These are phyloP conservation scores for Apoderus coryli DNA, from an alignment of 2,888 invertebrate genomes.

Conservation along the genomic window DNA sequence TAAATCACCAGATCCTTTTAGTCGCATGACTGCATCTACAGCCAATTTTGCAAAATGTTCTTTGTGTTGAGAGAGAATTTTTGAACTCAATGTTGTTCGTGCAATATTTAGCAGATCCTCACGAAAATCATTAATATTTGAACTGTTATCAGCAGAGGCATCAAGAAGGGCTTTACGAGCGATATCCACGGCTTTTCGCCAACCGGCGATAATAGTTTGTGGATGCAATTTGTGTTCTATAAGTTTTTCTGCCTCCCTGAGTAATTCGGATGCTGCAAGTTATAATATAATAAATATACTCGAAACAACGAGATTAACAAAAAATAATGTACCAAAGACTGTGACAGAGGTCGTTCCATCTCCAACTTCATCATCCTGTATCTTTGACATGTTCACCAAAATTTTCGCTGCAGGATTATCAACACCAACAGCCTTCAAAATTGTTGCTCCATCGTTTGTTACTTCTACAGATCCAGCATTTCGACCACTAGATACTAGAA, in stretches of 20 bases:
- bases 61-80: constrained; percentile 94
- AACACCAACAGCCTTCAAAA: constrained; percentile 87
- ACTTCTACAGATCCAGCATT: constrained; percentile 80
- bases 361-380: constrained; percentile 98
- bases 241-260: constrained; percentile 90
- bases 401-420: constrained; percentile 99
- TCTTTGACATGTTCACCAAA: constrained; percentile 95
- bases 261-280: constrained; percentile 67
- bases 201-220: constrained; percentile 93
- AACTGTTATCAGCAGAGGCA: constrained; percentile 70
- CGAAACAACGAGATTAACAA: no score
- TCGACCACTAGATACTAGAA: constrained; percentile 66
- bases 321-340: constrained; percentile 69
- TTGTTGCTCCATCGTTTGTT: constrained; percentile 99
- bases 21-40: constrained; percentile 85
- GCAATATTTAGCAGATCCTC: constrained; percentile 93
- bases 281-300: constrained; percentile 6
- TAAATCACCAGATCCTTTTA: constrained; percentile 91
- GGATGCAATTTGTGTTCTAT: constrained; percentile 92
- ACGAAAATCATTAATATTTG: constrained; percentile 61
- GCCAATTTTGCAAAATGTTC: constrained; percentile 91
- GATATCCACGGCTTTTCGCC: constrained; percentile 75
- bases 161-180: constrained; percentile 71
- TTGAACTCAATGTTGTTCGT: constrained; percentile 92
- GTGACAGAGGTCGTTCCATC: constrained; percentile 99